phyloP scores from a whole-genome alignment of 2,113 vertebrate species.

The Scortum barcoo region DNA sequence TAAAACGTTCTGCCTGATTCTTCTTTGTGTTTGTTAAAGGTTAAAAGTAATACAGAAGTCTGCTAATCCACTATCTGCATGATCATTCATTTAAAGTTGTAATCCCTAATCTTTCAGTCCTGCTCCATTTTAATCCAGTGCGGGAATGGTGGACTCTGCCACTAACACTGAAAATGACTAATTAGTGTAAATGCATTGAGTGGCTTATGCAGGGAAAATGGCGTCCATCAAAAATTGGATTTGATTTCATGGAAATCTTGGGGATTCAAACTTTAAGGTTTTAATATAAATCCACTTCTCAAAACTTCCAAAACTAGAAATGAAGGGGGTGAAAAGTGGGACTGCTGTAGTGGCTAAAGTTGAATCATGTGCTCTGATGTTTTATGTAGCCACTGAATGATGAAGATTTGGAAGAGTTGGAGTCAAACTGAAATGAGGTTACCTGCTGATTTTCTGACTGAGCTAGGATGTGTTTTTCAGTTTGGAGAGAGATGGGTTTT shows the following conservation, averaged over 20 bases:
- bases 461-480: constrained; percentile 28
- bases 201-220: not conserved
- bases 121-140: not conserved
- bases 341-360: constrained; percentile 7
- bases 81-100: constrained; percentile 7
- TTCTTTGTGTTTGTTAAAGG: no score
- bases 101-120: constrained; percentile 10
- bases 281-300: not conserved
- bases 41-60: not conserved
- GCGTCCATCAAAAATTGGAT: not conserved
- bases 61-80: constrained; percentile 10
- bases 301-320: not conserved
- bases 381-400: constrained; percentile 57
- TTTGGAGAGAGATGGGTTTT: constrained; percentile 49
- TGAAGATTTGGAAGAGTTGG: not conserved
- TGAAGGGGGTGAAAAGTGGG: not conserved
- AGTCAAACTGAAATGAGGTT: not conserved
- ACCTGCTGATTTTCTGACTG: constrained; percentile 15
- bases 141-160: not conserved
- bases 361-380: constrained; percentile 44
- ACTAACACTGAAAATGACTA: not conserved
- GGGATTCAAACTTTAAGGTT: not conserved
- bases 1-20: constrained; percentile 17
- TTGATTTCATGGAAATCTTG: not conserved
- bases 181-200: constrained; percentile 9